Evolutionary conservation across 1,140 invertebrate genomes (phyloP).

Genomic region (Drosophila murphyi): DNA sequence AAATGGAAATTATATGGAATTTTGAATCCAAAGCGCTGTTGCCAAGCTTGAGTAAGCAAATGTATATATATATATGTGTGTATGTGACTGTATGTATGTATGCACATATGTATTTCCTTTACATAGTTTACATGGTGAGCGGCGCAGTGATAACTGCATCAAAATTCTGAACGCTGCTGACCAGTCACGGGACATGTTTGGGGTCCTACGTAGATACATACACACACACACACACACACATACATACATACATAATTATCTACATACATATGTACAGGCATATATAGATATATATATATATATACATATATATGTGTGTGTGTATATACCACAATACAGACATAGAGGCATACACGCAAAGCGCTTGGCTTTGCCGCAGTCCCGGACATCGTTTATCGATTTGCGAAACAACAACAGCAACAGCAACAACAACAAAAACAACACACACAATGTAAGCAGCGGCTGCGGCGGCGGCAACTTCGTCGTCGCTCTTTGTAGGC

Average conservation of each 20-base stretch:
- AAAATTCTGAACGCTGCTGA: constrained; percentile 24
- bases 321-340: constrained; percentile 6
- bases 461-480: constrained; percentile 26
- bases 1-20: no score
- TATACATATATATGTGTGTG: constrained; percentile 30
- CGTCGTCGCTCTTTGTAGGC: constrained; percentile 57
- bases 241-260: neutral
- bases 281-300: constrained; percentile 11
- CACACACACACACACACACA: constrained; percentile 13
- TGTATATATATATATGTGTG: constrained; percentile 8
- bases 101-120: neutral
- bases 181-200: constrained; percentile 40
- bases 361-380: constrained; percentile 68
- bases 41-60: no score
- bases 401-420: constrained; percentile 71
- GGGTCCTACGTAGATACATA: constrained; percentile 4
- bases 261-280: neutral
- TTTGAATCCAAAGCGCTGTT: no score
- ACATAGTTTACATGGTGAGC: neutral
- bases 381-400: constrained; percentile 80
- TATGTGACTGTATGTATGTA: neutral
- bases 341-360: constrained; percentile 66
- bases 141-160: constrained; percentile 35
- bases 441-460: constrained; percentile 36
- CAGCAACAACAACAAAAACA: constrained; percentile 30